phyloP scores from a whole-genome alignment of 2,113 vertebrate genomes.

The Protobothrops mucrosquamatus region DNA sequence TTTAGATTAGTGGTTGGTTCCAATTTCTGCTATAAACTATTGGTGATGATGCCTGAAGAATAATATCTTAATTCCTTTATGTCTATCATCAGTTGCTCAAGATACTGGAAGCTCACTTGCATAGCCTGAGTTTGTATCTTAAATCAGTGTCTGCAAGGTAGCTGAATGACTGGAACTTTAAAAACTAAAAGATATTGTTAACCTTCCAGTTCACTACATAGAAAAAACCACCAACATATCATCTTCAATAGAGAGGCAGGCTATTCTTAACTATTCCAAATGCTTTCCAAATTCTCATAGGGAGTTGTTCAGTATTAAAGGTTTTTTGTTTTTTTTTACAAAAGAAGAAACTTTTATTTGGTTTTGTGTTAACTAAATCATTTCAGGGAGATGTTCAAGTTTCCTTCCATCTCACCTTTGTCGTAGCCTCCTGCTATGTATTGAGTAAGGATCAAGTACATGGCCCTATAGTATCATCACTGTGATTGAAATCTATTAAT shows the following conservation, averaged over 20 bases:
- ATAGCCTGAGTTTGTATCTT: neutral
- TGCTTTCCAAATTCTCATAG: neutral
- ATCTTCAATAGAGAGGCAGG: neutral
- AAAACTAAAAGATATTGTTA: neutral
- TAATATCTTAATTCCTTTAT: neutral
- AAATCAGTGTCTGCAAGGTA: neutral
- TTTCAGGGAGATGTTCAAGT: neutral
- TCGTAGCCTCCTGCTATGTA: neutral
- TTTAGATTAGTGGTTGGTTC: neutral
- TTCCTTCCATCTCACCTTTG: neutral
- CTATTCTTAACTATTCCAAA: neutral
- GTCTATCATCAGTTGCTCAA: neutral
- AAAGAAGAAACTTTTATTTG: neutral
- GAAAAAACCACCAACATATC: neutral
- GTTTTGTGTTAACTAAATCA: neutral
- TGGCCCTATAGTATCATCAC: neutral
- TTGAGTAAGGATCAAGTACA: neutral
- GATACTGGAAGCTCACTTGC: neutral
- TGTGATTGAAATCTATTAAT: neutral
- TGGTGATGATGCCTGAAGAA: neutral
- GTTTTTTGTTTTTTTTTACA: neutral
- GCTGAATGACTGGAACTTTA: neutral
- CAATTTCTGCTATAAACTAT: neutral
- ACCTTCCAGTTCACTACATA: neutral
- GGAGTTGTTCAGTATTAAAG: neutral